Evolutionary conservation across 2,113 vertebrate species (phyloP).

Genomic region (Tragelaphus strepsiceros): DNA sequence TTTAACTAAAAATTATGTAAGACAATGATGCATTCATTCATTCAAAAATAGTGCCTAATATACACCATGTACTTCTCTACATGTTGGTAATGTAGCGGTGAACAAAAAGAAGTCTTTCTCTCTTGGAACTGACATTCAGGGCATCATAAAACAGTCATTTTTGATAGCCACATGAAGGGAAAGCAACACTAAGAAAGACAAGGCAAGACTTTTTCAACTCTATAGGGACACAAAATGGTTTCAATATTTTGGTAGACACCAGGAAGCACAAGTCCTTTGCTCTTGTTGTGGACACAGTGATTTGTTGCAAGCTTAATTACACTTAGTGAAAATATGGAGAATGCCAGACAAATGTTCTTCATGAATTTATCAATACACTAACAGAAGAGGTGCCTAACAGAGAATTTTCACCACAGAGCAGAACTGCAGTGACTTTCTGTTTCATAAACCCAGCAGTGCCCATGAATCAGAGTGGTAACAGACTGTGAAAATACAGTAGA

Average conservation of each 20-base stretch:
- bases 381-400: background rate
- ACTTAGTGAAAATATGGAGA: background rate
- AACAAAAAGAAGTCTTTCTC: background rate
- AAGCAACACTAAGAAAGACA: background rate
- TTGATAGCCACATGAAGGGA: background rate
- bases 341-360: background rate
- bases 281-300: background rate
- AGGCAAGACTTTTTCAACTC: background rate
- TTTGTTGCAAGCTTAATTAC: background rate
- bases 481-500: background rate
- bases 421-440: background rate
- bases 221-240: background rate
- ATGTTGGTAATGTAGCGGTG: background rate
- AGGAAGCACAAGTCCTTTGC: background rate
- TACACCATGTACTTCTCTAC: background rate
- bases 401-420: background rate
- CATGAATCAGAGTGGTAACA: background rate
- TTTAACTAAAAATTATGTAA: background rate
- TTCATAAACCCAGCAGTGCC: background rate
- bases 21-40: background rate
- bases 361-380: background rate
- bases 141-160: background rate
- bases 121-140: background rate
- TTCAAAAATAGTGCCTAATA: background rate
- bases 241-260: background rate